Base-by-base conservation (phyloP, 2,797 vertebrate species). In the Bovichtus variegatus region DNA sequence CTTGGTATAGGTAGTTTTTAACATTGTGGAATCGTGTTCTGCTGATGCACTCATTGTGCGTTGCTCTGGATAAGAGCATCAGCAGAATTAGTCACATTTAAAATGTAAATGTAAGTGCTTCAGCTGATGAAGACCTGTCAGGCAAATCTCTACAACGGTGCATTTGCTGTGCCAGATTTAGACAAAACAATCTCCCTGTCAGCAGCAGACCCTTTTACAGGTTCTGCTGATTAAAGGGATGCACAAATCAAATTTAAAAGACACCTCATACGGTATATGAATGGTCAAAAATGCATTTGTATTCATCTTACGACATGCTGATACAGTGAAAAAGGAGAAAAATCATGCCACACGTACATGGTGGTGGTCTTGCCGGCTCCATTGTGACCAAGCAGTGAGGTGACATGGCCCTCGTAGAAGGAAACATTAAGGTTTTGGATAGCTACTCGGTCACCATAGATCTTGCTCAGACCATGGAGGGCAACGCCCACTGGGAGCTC, bases 341-440 rank as follows among this genome's bases (percentile, higher is more conserved):
- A 23, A 46, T 0, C 36, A 7, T 19, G 60, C 10, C 13, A 27
- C 12, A 88, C 94, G 59, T 94, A 99, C 98, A 99, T 99, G 61
- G 98, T 98, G 2, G 98, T 99, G 6, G 98, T 99, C 94, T 99
- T 99, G 59, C 98, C 98, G 0, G 98, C 98, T 90, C 98, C 98
- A 1, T 99, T 99, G 92, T 98, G 98, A 5, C 98, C 98, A n/a
- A 99, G 94, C 92, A 99, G 89, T 19, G 97, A 92, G 44, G 98
- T 99, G 82, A 99, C 96, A 9, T 99, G 98, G 10, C 97, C 96
- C 93, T 99, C 97, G 16, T 98, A 97, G 83, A 99, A 99, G 73
- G 96, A 95, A 79, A 99, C 74, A 74, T 96, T 99, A 51, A 99
- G 96, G 91, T 98, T 97, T 60, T 97, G 23, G 67, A 99, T 94